phyloP scores from a whole-genome alignment of 1,140 invertebrate species.

The Atta cephalotes region DNA sequence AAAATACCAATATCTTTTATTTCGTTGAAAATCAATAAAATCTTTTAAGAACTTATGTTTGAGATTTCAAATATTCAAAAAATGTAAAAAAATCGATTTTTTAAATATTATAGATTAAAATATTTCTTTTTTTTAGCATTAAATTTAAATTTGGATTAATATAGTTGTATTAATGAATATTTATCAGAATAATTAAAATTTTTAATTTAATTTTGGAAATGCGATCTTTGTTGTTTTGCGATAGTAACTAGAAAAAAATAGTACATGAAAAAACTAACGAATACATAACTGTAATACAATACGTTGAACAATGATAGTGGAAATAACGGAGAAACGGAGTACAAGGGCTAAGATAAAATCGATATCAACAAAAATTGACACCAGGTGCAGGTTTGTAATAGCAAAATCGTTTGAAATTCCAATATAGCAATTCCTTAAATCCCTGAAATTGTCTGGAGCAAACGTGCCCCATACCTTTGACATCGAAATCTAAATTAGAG shows the following conservation, averaged over 20 bases:
- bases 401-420: conserved; percentile 31
- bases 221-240: not conserved
- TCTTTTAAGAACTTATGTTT: too few species aligned
- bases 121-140: not conserved
- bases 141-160: conserved; percentile 10
- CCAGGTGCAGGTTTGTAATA: not conserved
- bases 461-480: conserved; percentile 22
- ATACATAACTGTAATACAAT: not conserved
- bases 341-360: conserved; percentile 26
- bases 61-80: too few species aligned
- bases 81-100: too few species aligned
- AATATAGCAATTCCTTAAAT: conserved; percentile 16
- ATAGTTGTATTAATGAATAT: conserved; percentile 1
- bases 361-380: conserved; percentile 14
- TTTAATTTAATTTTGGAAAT: not conserved
- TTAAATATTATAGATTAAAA: too few species aligned
- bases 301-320: not conserved
- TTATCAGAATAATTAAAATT: not conserved
- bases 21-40: too few species aligned
- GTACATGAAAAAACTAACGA: not conserved
- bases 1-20: too few species aligned
- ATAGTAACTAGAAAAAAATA: not conserved
- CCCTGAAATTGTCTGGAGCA: not conserved
- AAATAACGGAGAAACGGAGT: not conserved
- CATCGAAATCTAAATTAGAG: conserved; percentile 55